phyloP scores from a whole-genome alignment of 2,888 invertebrate genomes.

The Nineta flava region DNA sequence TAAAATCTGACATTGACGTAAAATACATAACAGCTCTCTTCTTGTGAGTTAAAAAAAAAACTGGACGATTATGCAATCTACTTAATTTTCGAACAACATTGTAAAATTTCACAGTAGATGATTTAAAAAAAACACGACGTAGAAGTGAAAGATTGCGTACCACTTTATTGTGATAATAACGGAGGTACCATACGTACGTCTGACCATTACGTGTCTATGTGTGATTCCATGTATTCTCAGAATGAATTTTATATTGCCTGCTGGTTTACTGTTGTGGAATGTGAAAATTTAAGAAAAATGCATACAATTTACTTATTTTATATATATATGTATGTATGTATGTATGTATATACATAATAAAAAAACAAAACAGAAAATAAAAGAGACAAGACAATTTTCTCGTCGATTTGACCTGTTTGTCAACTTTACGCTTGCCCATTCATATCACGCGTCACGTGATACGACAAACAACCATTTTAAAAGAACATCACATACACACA shows the following conservation, averaged over 20 bases:
- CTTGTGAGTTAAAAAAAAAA: no score
- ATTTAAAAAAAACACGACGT: no score
- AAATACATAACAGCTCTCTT: no score
- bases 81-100: no score
- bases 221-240: not conserved
- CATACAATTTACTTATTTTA: slow-evolving; percentile 3
- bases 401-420: slow-evolving; percentile 5
- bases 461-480: not conserved
- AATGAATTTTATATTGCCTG: not conserved
- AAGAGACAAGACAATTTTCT: slow-evolving; percentile 6
- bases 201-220: not conserved
- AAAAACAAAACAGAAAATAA: not conserved
- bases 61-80: no score
- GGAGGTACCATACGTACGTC: not conserved
- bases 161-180: not conserved
- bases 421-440: slow-evolving; percentile 4
- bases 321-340: no score
- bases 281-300: slow-evolving; percentile 3
- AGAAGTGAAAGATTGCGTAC: not conserved
- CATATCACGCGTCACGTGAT: slow-evolving; percentile 3
- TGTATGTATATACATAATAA: not conserved
- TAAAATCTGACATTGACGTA: no score
- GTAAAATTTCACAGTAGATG: no score
- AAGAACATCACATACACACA: no score
- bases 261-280: not conserved